A percentile compares a stretch with the other conserved stretches of the same genome.
Conservation (phyloP, 2,113 vertebrate genomes). For the Trinectes maculatus region DNA sequence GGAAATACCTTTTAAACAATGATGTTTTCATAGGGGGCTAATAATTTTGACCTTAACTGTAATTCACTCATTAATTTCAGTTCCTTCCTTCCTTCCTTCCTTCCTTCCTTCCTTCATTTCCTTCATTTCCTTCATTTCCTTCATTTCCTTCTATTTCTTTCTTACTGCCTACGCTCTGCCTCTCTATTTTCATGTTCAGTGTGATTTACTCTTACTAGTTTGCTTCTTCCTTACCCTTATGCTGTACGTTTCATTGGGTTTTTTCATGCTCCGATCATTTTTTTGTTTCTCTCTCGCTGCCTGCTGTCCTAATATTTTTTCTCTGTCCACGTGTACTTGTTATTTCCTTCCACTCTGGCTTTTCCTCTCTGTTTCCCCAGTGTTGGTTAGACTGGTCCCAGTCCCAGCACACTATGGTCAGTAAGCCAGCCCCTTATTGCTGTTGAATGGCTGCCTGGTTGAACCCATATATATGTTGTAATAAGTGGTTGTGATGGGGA, state of each 20-base stretch:
- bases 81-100: neutral
- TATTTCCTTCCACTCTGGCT: conserved; percentile 58
- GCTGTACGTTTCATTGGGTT: neutral
- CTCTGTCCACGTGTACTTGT: conserved; percentile 50
- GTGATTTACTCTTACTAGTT: neutral
- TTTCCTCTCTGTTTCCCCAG: conserved; percentile 32
- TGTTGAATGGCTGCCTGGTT: conserved; percentile 71
- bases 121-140: too few species aligned
- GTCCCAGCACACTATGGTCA: conserved; percentile 69
- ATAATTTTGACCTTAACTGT: too few species aligned
- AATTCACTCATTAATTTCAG: neutral
- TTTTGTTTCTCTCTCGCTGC: neutral
- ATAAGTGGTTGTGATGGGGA: conserved; percentile 78
- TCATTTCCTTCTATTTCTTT: neutral
- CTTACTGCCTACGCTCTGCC: neutral
- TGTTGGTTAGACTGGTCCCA: conserved; percentile 66
- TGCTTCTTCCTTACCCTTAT: neutral
- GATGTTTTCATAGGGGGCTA: too few species aligned
- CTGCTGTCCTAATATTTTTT: neutral
- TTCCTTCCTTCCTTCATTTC: neutral
- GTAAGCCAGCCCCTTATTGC: conserved; percentile 64
- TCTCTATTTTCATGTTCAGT: neutral
- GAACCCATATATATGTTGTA: conserved; percentile 73
- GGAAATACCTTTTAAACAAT: too few species aligned
- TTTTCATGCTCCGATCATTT: neutral